Base-by-base conservation (phyloP, 2,888 invertebrate genomes). In the Volucella inanis region DNA sequence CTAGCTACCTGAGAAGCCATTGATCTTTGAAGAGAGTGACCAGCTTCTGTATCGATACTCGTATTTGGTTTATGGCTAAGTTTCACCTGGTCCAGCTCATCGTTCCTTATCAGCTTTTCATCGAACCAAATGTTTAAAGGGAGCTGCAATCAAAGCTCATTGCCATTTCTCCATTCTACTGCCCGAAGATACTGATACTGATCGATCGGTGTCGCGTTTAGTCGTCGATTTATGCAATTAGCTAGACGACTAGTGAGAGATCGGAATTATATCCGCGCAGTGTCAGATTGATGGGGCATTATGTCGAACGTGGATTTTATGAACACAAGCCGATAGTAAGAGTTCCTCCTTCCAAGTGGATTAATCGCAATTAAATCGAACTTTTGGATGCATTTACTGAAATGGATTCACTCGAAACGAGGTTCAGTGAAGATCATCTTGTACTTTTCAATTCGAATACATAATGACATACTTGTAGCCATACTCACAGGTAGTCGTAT, bases 171-270 rank as follows among this genome's bases (percentile, higher is more conserved):
- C 62, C 43, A 64, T 70, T 72, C 64, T 12, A 22, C 15, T 50
- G 54, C 71, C 55, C 54, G 47, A 6, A 31, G 31, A 3, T 31
- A 31, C 31, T 74, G 41, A 83, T 83, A 64, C 57, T 10, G 55
- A 78, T 72, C 72, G 41, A 68, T 78, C 57, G 54, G 41, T 47
- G 55, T 31, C 22, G 39, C 59, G 67, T 72, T 83, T 54, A 67
- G 10, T 78, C 45, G 74, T 50, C 50, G 72, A 68, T 62, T 68
- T 57, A 57, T 74, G 50, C 72, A 76, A 76, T 81, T 76, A 71
- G 41, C 47, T 12, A 31, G 14, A 22, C 43, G 45, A 57, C 49
- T 59, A 49, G 52, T 57, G 12, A 62, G 57, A 76, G 70, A 57
- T 70, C 50, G 75, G 55, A 67, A 49, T 54, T 45, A 14, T 45